Conservation (phyloP, 2,888 invertebrate genomes). For the Rhabditoides inermis region DNA sequence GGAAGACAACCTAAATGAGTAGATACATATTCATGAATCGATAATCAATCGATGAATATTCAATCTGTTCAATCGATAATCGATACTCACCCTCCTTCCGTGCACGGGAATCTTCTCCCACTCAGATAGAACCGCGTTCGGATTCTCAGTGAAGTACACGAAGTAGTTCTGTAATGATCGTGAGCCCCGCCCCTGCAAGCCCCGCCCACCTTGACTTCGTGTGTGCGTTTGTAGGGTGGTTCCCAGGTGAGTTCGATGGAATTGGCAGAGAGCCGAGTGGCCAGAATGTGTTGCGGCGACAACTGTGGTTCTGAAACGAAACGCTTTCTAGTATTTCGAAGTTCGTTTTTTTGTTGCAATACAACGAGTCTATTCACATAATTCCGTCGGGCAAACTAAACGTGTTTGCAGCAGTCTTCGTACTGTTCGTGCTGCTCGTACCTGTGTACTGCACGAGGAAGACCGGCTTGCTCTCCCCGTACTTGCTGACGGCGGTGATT, state of each 20-base stretch:
- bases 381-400: not conserved
- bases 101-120: constrained; percentile 49
- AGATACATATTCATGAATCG: not conserved
- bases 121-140: constrained; percentile 39
- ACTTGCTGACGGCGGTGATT: constrained; percentile 48
- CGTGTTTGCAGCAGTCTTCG: not conserved
- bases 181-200: not conserved
- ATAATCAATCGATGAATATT: too few relatives aligned
- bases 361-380: not conserved
- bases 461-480: constrained; percentile 49
- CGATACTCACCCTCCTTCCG: constrained; percentile 24
- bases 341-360: too few relatives aligned
- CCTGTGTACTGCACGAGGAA: constrained; percentile 50
- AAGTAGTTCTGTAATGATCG: constrained; percentile 35
- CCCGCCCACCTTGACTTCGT: constrained; percentile 39
- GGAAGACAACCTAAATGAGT: constrained; percentile 39
- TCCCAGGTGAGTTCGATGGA: constrained; percentile 49
- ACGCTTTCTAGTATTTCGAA: not conserved
- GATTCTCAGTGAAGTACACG: constrained; percentile 50
- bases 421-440: constrained; percentile 1
- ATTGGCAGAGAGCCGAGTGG: constrained; percentile 41
- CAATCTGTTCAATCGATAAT: not conserved
- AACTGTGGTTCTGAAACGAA: constrained; percentile 43
- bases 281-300: constrained; percentile 48
- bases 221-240: constrained; percentile 47